Base-by-base conservation (phyloP, 2,888 invertebrate genomes). In the Balanococcus diminutus region DNA sequence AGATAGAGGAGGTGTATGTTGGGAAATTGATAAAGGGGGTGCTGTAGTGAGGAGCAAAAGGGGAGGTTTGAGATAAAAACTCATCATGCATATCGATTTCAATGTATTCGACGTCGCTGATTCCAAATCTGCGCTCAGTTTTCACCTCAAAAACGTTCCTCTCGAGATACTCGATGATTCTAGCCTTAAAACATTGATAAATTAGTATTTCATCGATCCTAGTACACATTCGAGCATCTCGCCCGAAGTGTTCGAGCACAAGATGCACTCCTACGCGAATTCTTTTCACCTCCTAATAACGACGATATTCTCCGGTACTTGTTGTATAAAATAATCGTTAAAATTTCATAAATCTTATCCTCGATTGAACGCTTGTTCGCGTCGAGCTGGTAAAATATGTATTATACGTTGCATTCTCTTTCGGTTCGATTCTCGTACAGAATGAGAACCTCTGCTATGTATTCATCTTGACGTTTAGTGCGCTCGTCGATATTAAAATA, bases 401-500 rank as follows among this genome's bases (percentile, higher is more conserved):
- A 56, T 56, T 56, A 28, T 28, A 11, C 11, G 28, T 67, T 14
- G 11, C 61, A 9, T 22, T 22, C 3, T 25, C 28, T 9, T 67
- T 25, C 28, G 25, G 28, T 67, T 67, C 61, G 9, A 51, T 51
- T 51, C 51, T 51, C 19, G 19, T 19, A 51, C 19, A 19, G 19
- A 19, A 51, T n/a, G 19, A 51, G 19, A 67, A 28, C 25, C 3
- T 28, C n/a, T 4, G 3, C 19, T 4, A 19, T 19, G 51, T 51
- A 51, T 51, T 19, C 8, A 19, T 51, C 19, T 51, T 28, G 61
- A 67, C 61, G 61, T 25, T 22, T 8, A 28, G 0, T 9, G 11
- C 14, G 46, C 25, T 67, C 61, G 25, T 67, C 61, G 61, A 67
- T 67, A 67, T 67, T 67, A 67, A 67, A 67, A 67, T 67, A 67